Evolutionary conservation across 2,888 invertebrate genomes (phyloP).

Genomic region (Heliconius sara): DNA sequence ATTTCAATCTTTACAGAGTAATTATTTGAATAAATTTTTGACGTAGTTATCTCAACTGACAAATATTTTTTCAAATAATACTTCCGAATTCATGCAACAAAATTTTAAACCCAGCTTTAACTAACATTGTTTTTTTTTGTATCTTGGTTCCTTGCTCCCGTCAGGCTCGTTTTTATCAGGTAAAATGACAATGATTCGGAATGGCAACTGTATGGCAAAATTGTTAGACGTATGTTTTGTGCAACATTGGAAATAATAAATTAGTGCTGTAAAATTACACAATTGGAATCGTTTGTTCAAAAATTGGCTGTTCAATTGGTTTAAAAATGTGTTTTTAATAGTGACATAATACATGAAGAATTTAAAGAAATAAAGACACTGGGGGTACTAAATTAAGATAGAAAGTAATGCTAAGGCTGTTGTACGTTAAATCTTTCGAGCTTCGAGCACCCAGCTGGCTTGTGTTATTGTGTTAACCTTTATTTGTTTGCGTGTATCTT

Average conservation of each 20-base stretch:
- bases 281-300: conserved; percentile 60
- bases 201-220: conserved; percentile 82
- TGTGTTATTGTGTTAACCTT: conserved; percentile 77
- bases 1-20: conserved; percentile 31
- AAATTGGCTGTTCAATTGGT: conserved; percentile 68
- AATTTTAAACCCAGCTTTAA: conserved; percentile 63
- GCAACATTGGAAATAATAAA: conserved; percentile 62
- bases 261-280: conserved; percentile 75
- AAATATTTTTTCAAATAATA: conserved; percentile 44
- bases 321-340: conserved; percentile 1
- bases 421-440: conserved; percentile 65
- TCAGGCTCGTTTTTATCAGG: conserved; percentile 94
- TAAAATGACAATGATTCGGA: conserved; percentile 85
- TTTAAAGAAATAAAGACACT: background rate
- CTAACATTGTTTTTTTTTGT: conserved; percentile 84
- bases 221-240: conserved; percentile 76
- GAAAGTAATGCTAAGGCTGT: conserved; percentile 70
- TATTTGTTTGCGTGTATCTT: conserved; percentile 81
- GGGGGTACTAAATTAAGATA: conserved; percentile 62
- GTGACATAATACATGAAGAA: conserved; percentile 18
- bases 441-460: conserved; percentile 77
- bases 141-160: conserved; percentile 87
- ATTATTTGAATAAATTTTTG: conserved; percentile 48
- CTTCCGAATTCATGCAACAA: conserved; percentile 39
- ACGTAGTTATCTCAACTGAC: background rate